Evolutionary conservation across 2,888 invertebrate species (phyloP), one percentile per base, ranked within the genome.

Genomic region (Eupithecia vulgata): DNA sequence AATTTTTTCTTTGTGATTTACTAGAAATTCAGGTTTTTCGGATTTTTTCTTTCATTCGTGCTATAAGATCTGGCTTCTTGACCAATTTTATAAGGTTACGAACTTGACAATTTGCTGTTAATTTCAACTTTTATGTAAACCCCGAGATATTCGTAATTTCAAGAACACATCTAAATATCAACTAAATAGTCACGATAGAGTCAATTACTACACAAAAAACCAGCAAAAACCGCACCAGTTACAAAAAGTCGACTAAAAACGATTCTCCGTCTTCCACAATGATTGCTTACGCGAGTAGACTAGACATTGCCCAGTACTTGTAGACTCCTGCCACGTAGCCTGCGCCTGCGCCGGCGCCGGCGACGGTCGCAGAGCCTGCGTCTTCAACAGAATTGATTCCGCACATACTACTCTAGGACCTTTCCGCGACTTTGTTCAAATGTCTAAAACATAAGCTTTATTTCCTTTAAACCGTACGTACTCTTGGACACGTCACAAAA

Each of bases 271-370:
- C 34, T 61, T 48, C 48, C n/a, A 15, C 61, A 30, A 34, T 34
- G 0, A 61, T 61, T 17, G 8, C 0, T 34, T 17, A 61, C 34
- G 34, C 61, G 61, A 30, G 34, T 34, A 21, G 34, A 35, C 35
- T 34, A 21, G 34, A 35, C 35, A 48, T 52, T 17, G 13, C 35
- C 67, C 45, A 37, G 65, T 68, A 71, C 17, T 65, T 30, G 61
- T 61, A 52, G 59, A 71, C 65, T 71, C 68, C 48, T 65, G 71
- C 30, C 74, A 64, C 74, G 69, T 70, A 52, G 57, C 25, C 0
- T 21, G 52, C 52, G 52, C 21, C 52, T n/a, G 52, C 52, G 52
- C n/a, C 52, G 48, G 21, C 52, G 52, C 8, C 52, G 48, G 8
- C 30, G 67, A 61, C 52, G 15, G 12, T 34, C n/a, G 62, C 12